Conservation (phyloP, 2,113 vertebrate species). For the Tor tambroides region DNA sequence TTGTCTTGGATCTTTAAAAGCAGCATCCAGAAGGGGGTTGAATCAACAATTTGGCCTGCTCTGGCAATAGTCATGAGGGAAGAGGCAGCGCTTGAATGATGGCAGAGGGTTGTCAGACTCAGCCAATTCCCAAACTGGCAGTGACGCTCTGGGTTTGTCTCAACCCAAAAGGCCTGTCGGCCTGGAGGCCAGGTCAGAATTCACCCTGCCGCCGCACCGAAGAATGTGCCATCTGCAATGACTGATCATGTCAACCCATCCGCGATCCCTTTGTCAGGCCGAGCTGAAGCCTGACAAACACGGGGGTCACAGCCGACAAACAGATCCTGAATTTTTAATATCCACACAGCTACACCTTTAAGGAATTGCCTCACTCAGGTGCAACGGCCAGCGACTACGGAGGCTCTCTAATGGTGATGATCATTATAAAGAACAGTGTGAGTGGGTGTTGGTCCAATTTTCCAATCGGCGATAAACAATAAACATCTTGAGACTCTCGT, state of each 20-base stretch:
- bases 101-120: conserved; percentile 39
- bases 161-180: conserved; percentile 52
- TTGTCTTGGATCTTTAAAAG: conserved; percentile 78
- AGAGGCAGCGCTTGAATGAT: conserved; percentile 1
- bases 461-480: conserved; percentile 35
- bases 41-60: conserved; percentile 22
- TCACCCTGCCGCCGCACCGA: conserved; percentile 20
- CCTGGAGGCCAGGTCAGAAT: conserved; percentile 50
- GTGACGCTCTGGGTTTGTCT: conserved; percentile 43
- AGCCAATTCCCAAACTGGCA: conserved; percentile 42
- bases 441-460: conserved; percentile 29
- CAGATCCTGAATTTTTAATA: conserved; percentile 45
- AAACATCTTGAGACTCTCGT: conserved; percentile 13
- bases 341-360: conserved; percentile 9
- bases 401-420: background rate
- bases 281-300: conserved; percentile 17
- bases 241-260: conserved; percentile 50
- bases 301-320: conserved; percentile 1
- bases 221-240: conserved; percentile 44
- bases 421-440: conserved; percentile 18
- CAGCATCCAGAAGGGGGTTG: conserved; percentile 56
- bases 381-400: background rate
- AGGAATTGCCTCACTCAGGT: conserved; percentile 11
- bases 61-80: background rate
- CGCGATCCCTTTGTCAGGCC: conserved; percentile 19